Conservation (phyloP, 1,140 invertebrate species). For the Bombus confusus region DNA sequence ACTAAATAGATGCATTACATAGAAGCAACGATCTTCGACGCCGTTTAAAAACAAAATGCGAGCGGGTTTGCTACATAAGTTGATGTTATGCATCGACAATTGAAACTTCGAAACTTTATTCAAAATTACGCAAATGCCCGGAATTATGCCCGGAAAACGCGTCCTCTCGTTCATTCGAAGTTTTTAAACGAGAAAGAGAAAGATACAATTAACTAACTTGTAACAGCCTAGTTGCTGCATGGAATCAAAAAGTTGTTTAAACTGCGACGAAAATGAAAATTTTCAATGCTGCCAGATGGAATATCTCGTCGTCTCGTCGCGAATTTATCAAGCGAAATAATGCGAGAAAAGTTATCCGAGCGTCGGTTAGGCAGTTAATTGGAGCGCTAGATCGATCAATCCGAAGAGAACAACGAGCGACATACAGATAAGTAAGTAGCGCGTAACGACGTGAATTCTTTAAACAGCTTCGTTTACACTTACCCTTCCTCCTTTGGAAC, state of each 20-base stretch:
- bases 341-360: background rate
- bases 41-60: too few species aligned
- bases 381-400: background rate
- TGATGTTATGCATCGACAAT: too few species aligned
- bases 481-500: background rate
- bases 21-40: too few species aligned
- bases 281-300: background rate
- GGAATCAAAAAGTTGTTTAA: background rate
- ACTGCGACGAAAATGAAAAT: background rate
- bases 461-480: background rate
- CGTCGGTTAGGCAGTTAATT: background rate
- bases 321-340: background rate
- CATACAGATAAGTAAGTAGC: background rate
- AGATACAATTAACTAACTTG: background rate
- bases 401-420: background rate
- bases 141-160: background rate
- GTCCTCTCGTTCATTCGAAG: background rate
- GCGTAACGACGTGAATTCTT: background rate
- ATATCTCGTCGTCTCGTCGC: background rate
- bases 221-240: background rate
- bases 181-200: background rate
- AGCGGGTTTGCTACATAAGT: too few species aligned
- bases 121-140: background rate
- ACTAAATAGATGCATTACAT: too few species aligned
- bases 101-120: background rate